Base-by-base conservation (phyloP, 1,140 invertebrate species). In the Diabrotica virgifera region DNA sequence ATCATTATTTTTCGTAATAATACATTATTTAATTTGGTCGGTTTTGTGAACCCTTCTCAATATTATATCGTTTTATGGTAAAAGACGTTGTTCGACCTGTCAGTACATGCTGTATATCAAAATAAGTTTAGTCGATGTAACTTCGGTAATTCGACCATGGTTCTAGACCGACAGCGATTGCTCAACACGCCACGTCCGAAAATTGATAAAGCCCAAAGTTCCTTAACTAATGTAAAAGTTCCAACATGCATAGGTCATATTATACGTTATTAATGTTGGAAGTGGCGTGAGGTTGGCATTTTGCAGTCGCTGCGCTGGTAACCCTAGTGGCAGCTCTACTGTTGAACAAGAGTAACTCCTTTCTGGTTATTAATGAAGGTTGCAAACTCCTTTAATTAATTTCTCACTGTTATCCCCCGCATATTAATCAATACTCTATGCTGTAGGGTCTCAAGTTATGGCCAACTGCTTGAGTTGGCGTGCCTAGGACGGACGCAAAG, bases 381-480 rank as follows among this genome's bases (percentile, higher is more conserved):
- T 78, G 68, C 74, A 76, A 78, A 77, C 75, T 77, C 75, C 76
- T 78, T 78, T 78, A 78, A 78, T 78, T 78, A 78, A 78, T 78
- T 78, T 78, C 72, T 68, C 73, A 72, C 75, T 73, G 75, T 78
- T 78, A 76, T 77, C 72, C 75, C 70, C 70, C 70, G 74, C 72
- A 76, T 77, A 78, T 78, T 78, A 78, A 78, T 78, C 76, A 78
- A 76, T 78, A 78, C 70, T 68, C 13, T 52, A 63, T 52, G 52
- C 36, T 52, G 38, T 46, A 60, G 13, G 52, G 52, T 66, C 65
- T 66, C 65, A 66, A 62, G 63, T 63, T 65, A 38, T 63, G 38
- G 7, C n/a, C 58, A 35, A 59, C 58, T 46, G 40, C 40, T 46
- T 46, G 40, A 46, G 40, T 46, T 46, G 8, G 8, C 40, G 40